Percentiles rank a stretch among this genome's conserved stretches.
phyloP scores from a whole-genome alignment of 53 echinoderm and acorn worm genomes.

The Paracentrotus lividus region DNA sequence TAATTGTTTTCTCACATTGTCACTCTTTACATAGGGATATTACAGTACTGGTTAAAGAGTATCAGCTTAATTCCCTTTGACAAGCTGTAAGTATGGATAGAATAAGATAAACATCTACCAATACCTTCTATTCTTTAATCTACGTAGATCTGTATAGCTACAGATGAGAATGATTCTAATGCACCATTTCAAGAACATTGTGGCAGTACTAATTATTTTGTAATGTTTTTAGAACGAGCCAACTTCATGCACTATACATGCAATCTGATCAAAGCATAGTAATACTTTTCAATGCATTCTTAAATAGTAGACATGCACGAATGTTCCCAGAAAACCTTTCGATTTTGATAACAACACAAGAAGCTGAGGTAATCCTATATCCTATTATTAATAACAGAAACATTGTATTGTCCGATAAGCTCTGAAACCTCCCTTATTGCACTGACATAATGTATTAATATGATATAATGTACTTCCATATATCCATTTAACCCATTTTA shows the following conservation, averaged over 20 bases:
- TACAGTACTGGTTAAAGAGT: no score
- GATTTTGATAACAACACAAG: no score
- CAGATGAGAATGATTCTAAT: not conserved
- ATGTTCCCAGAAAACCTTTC: not conserved
- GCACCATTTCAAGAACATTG: not conserved
- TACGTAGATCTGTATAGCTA: not conserved
- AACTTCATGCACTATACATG: conserved; percentile 12
- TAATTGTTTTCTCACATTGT: no score
- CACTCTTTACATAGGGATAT: no score
- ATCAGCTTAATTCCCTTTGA: not conserved
- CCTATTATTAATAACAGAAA: no score
- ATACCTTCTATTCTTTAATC: not conserved
- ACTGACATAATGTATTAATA: not conserved
- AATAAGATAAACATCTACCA: not conserved
- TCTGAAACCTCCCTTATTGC: not conserved
- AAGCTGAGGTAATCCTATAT: not conserved
- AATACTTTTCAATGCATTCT: not conserved
- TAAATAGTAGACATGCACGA: not conserved
- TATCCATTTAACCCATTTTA: no score
- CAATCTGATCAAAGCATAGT: not conserved
- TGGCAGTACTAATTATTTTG: not conserved
- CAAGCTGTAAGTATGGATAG: not conserved
- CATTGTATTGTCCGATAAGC: not conserved
- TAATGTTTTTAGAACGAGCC: not conserved
- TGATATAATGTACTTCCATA: no score